Percentiles rank a stretch among this genome's conserved stretches.
Evolutionary conservation across 2,888 invertebrate genomes (phyloP).

Genomic region (Clitarchus hookeri): DNA sequence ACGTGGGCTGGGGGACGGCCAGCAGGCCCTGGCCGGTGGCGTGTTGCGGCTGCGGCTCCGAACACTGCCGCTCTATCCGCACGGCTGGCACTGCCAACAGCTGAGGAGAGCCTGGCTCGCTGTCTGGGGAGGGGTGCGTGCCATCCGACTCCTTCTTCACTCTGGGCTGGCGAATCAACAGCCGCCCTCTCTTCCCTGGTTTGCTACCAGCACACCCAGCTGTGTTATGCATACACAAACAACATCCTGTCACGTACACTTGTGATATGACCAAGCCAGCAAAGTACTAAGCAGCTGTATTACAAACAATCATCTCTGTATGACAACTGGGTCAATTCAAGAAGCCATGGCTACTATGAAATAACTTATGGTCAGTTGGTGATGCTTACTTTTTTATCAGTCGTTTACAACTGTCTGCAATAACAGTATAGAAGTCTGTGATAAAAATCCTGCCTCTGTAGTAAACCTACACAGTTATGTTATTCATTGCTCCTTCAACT

Average conservation of each 20-base stretch:
- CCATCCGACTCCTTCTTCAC: constrained; percentile 68
- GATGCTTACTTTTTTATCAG: too few relatives aligned
- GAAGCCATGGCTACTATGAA: too few relatives aligned
- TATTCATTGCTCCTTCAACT: too few relatives aligned
- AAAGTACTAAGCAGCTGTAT: too few relatives aligned
- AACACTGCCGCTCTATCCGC: constrained; percentile 61
- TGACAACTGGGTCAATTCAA: too few relatives aligned
- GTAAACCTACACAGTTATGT: too few relatives aligned
- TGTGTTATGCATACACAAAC: background rate
- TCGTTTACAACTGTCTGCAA: too few relatives aligned
- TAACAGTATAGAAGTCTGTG: too few relatives aligned
- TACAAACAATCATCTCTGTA: too few relatives aligned
- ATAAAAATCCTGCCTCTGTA: too few relatives aligned
- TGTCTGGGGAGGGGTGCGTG: constrained; percentile 54
- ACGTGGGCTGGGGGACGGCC: constrained; percentile 62
- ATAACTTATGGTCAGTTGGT: too few relatives aligned
- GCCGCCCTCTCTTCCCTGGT: constrained; percentile 61
- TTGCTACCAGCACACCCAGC: constrained; percentile 27
- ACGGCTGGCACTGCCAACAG: constrained; percentile 57
- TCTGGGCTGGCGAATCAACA: constrained; percentile 68
- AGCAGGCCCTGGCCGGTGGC: constrained; percentile 54
- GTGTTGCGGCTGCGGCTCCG: constrained; percentile 33
- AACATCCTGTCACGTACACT: background rate
- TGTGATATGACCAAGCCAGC: too few relatives aligned
- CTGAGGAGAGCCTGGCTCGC: constrained; percentile 51